Evolutionary conservation across 2,113 vertebrate species (phyloP).

Genomic region (Hemicordylus capensis): DNA sequence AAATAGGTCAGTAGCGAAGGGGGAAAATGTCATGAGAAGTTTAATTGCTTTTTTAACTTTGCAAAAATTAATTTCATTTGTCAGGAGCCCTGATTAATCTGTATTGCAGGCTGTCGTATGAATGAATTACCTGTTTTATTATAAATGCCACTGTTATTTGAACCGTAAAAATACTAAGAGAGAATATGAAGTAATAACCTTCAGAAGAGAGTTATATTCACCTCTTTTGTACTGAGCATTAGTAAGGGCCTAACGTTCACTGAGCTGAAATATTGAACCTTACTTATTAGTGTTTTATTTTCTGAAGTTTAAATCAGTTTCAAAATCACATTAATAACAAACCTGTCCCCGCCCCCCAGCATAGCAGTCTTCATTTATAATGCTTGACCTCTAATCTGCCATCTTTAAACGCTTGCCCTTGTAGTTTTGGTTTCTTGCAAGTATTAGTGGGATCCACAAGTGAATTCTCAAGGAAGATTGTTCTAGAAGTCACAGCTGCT

Average conservation of each 20-base stretch:
- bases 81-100: slow-evolving; percentile 52
- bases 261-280: neutral
- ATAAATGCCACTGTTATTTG: slow-evolving; percentile 34
- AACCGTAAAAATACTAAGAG: slow-evolving; percentile 47
- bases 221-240: neutral
- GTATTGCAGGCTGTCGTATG: slow-evolving; percentile 40
- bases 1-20: slow-evolving; percentile 56
- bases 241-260: neutral
- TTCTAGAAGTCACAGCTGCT: neutral
- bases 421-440: neutral
- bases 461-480: neutral
- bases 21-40: slow-evolving; percentile 55
- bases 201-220: neutral
- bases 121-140: slow-evolving; percentile 50
- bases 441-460: neutral
- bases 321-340: neutral
- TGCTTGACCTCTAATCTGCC: neutral
- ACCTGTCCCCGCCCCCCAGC: neutral
- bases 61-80: slow-evolving; percentile 58
- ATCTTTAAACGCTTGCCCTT: neutral
- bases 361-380: neutral
- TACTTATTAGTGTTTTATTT: slow-evolving; percentile 15
- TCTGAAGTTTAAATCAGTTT: slow-evolving; percentile 10
- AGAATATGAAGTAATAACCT: slow-evolving; percentile 29
- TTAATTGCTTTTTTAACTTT: slow-evolving; percentile 60